Evolutionary conservation across 2,113 vertebrate genomes (phyloP).

Genomic region (Chascanopsetta lugubris): DNA sequence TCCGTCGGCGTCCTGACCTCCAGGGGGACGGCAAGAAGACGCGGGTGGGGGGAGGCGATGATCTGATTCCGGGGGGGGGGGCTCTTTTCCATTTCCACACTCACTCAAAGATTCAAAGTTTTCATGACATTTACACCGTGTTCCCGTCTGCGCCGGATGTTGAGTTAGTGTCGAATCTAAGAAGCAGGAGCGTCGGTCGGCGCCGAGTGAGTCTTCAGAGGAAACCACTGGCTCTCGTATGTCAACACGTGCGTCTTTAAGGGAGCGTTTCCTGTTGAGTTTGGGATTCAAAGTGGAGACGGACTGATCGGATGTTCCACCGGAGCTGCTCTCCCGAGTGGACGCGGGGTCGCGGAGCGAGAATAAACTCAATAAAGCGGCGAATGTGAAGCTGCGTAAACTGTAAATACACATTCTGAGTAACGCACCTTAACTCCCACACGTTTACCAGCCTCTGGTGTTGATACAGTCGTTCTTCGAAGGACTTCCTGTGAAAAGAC

Average conservation of each 20-base stretch:
- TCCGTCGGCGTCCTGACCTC: conserved; percentile 74
- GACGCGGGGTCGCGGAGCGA: background rate
- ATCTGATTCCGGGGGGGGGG: too few relatives aligned
- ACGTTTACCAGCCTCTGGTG: background rate
- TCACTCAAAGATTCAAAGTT: too few relatives aligned
- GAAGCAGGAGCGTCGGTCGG: background rate
- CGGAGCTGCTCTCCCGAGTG: background rate
- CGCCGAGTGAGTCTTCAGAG: background rate
- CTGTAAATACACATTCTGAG: background rate
- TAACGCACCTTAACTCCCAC: background rate
- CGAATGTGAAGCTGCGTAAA: background rate
- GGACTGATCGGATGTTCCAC: background rate
- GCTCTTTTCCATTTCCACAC: conserved; percentile 8
- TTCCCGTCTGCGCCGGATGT: background rate
- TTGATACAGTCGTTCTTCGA: too few relatives aligned
- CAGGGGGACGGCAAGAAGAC: background rate
- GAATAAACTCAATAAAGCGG: background rate
- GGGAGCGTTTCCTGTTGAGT: background rate
- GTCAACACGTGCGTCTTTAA: background rate
- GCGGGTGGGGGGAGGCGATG: too few relatives aligned
- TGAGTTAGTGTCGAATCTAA: background rate
- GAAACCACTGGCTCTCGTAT: background rate
- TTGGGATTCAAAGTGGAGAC: background rate
- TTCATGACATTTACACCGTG: background rate
- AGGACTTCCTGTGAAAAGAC: too few relatives aligned